Evolutionary conservation across 1,140 invertebrate genomes (phyloP), one percentile per base, ranked within the genome.

Genomic region (Zaprionus camerounensis): DNA sequence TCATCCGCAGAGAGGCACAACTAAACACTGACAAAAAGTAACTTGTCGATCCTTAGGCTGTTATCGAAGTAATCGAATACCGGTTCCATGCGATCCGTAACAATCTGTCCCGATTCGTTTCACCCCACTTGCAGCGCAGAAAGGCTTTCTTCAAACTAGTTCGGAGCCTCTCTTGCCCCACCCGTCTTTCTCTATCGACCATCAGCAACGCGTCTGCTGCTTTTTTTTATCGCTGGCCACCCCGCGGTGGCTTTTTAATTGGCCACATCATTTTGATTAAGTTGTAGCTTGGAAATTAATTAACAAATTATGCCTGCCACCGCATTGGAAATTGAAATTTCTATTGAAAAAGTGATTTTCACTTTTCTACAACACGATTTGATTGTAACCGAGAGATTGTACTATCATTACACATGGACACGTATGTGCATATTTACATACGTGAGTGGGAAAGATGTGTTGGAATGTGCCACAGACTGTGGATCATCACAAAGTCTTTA

Each of bases 211-310:
- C 49, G n/a, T 64, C 12, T 20, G 28, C n/a, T 12, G 56, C 26
- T n/a, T 49, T 20, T 38, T 77, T 63, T 85, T 81, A 85, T 78
- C 82, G 67, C 64, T 75, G 61, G 65, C 56, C 61, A 44, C 59
- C 85, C 85, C 85, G 85, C 67, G 85, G 85, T 81, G 85, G 78
- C 75, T 78, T 90, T 90, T 90, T 90, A 90, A 90, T 90, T 90
- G 85, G 85, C 72, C 85, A 80, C 85, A 90, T 90, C 85, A 90
- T 82, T 80, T 90, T 90, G 85, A 90, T 90, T 90, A 90, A 90
- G 85, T 90, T 90, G 85, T 90, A 82, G 85, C 79, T 82, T 55
- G 81, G 61, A 90, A 90, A 90, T 90, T 90, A 90, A 90, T 90
- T 90, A 90, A 90, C 85, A 90, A 90, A 90, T 90, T 90, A 90